Percentiles rank a stretch among this genome's conserved stretches.
phyloP scores from a whole-genome alignment of 1,140 invertebrate species.

The Cyphomyrmex costatus region DNA sequence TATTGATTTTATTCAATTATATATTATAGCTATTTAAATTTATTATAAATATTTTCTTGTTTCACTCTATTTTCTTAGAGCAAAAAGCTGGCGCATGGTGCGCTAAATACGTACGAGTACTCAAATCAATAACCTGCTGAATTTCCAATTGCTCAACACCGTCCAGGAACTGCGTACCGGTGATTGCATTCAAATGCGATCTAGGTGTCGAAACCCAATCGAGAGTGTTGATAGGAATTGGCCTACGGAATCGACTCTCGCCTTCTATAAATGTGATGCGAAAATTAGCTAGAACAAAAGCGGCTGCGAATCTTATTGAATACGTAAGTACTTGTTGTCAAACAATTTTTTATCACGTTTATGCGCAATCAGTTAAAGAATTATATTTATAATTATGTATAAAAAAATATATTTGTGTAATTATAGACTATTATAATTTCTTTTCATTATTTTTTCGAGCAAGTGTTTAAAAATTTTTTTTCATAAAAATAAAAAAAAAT shows the following conservation, averaged over 20 bases:
- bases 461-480: not conserved
- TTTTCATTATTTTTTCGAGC: not conserved
- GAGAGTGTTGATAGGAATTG: conserved; percentile 68
- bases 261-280: conserved; percentile 24
- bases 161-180: conserved; percentile 74
- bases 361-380: not conserved
- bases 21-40: not conserved
- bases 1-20: not conserved
- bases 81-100: not conserved
- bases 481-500: not conserved
- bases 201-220: conserved; percentile 78
- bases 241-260: conserved; percentile 14
- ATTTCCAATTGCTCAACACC: conserved; percentile 81
- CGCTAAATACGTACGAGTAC: conserved; percentile 73
- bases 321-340: conserved; percentile 4
- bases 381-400: not conserved
- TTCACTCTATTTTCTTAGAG: not conserved
- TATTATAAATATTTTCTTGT: not conserved
- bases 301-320: conserved; percentile 3
- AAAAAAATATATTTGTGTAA: not conserved
- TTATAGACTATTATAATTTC: not conserved
- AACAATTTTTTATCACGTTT: conserved; percentile 4
- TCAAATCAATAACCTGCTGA: conserved; percentile 78
- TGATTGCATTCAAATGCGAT: conserved; percentile 71
- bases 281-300: not conserved